These are phyloP conservation scores for Spongilla lacustris DNA, from an alignment of 37 sponge, comb jelly and placozoan genomes.

Conservation along the genomic window DNA sequence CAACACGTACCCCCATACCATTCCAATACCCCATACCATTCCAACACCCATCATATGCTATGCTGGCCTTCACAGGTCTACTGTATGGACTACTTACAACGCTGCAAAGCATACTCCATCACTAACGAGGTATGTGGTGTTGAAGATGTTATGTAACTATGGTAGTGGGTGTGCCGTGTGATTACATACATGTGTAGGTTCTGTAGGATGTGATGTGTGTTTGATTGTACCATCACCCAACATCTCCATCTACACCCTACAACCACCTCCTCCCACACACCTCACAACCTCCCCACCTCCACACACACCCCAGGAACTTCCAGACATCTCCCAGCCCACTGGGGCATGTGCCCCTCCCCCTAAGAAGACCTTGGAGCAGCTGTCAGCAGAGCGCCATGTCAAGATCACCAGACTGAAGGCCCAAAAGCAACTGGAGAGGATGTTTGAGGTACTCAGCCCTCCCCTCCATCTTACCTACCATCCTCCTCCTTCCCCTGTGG, in stretches of 20 bases:
- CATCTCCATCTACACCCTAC: not conserved
- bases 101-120: conserved; percentile 69
- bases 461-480: not conserved
- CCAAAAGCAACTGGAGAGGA: conserved; percentile 72
- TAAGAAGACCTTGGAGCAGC: conserved; percentile 21
- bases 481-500: too few relatives aligned
- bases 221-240: too few relatives aligned
- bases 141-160: too few relatives aligned
- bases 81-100: conserved; percentile 63
- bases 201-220: too few relatives aligned
- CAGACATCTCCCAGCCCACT: not conserved
- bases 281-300: not conserved
- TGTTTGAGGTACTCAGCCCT: conserved; percentile 33
- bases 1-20: too few relatives aligned
- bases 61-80: conserved; percentile 60
- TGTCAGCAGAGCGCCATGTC: conserved; percentile 49
- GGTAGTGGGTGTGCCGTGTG: too few relatives aligned
- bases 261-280: not conserved
- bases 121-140: conserved; percentile 58
- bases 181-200: too few relatives aligned
- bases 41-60: not conserved
- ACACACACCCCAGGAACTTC: not conserved
- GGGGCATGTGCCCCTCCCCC: not conserved
- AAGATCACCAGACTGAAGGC: conserved; percentile 60
- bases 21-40: too few relatives aligned